A percentile compares a stretch with the other conserved stretches of the same genome.
These are phyloP conservation scores for Cheilosia impressa DNA, from an alignment of 2,888 invertebrate species.

Conservation along the genomic window DNA sequence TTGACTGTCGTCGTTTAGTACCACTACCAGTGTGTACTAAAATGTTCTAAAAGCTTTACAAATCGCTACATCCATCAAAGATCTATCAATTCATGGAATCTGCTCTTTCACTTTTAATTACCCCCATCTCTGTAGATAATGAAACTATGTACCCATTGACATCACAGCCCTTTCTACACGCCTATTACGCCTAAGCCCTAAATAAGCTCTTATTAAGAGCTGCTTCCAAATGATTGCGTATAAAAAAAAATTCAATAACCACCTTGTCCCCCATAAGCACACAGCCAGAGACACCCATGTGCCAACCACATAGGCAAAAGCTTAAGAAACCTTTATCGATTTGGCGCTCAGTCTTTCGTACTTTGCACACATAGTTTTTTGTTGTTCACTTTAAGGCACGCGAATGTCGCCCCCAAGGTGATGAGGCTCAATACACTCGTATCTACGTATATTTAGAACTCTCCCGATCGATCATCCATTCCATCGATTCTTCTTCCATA, in stretches of 20 bases:
- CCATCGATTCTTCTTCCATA: constrained; percentile 19
- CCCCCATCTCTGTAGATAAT: background rate
- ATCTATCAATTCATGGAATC: no score
- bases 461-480: constrained; percentile 50
- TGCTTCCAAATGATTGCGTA: constrained; percentile 45
- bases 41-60: no score
- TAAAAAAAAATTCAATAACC: constrained; percentile 34
- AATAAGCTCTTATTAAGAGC: constrained; percentile 18
- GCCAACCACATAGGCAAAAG: constrained; percentile 9
- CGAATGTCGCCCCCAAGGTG: constrained; percentile 31
- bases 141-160: background rate
- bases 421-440: background rate
- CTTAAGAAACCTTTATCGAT: constrained; percentile 42
- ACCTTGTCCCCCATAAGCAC: constrained; percentile 37
- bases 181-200: background rate
- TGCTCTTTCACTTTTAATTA: no score
- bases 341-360: constrained; percentile 6
- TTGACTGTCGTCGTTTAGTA: no score
- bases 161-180: background rate
- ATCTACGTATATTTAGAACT: constrained; percentile 10
- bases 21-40: no score
- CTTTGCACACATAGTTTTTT: background rate
- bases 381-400: constrained; percentile 5
- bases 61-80: no score
- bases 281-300: background rate